Percentiles rank a stretch among this genome's conserved stretches.
phyloP scores from a whole-genome alignment of 1,140 invertebrate species.

The Acromyrmex charruanus region DNA sequence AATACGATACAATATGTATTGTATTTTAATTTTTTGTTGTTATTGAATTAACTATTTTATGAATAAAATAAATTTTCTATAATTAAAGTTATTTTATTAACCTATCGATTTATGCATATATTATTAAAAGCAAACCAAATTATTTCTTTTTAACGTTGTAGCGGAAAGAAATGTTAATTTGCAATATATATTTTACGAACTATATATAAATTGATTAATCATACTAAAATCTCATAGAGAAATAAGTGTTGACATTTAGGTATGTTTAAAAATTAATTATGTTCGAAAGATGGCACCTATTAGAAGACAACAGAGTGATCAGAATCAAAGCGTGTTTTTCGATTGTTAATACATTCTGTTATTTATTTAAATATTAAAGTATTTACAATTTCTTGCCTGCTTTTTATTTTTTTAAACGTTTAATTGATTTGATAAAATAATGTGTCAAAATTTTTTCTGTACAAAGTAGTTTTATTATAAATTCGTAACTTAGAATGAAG shows the following conservation, averaged over 20 bases:
- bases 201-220: neutral
- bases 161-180: neutral
- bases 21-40: neutral
- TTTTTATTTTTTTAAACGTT: neutral
- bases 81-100: neutral
- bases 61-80: conserved; percentile 9
- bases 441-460: neutral
- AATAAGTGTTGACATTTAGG: neutral
- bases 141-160: neutral
- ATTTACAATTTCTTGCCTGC: neutral
- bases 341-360: neutral
- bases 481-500: neutral
- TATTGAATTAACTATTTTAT: conserved; percentile 13
- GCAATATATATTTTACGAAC: neutral
- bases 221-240: neutral
- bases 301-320: neutral
- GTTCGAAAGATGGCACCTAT: neutral
- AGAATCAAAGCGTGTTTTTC: neutral
- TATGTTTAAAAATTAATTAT: neutral
- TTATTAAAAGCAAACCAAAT: neutral
- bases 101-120: neutral
- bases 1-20: neutral
- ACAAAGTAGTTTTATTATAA: conserved; percentile 20
- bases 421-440: neutral
- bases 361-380: neutral